Percentiles rank a stretch among this genome's conserved stretches.
Conservation (phyloP, 2,888 invertebrate genomes). For the Caenorhabditis drosophilae region DNA sequence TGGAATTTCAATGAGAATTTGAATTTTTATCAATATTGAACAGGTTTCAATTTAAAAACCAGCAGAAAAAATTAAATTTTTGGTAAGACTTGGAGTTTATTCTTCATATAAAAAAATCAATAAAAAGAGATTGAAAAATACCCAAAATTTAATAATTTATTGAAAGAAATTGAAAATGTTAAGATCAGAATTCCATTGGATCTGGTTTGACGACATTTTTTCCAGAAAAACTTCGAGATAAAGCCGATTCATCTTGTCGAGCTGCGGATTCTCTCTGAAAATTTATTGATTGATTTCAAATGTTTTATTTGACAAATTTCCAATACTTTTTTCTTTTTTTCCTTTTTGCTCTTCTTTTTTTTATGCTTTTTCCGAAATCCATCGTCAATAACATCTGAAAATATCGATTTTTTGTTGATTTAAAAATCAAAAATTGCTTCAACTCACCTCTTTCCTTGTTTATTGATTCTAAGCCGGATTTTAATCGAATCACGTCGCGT, state of each 20-base stretch:
- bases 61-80: too few relatives aligned
- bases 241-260: too few relatives aligned
- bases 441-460: not conserved
- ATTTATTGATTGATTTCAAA: too few relatives aligned
- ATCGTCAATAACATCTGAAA: constrained; percentile 11
- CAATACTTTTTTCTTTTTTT: constrained; percentile 48
- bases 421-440: not conserved
- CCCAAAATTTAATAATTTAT: not conserved
- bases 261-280: too few relatives aligned
- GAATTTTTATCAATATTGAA: not conserved
- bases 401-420: not conserved
- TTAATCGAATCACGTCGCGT: constrained; percentile 8
- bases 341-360: constrained; percentile 50
- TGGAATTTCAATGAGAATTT: not conserved
- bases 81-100: too few relatives aligned
- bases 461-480: constrained; percentile 6
- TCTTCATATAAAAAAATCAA: too few relatives aligned
- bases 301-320: too few relatives aligned
- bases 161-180: constrained; percentile 50
- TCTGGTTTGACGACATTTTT: not conserved
- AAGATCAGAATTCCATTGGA: constrained; percentile 26
- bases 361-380: constrained; percentile 32
- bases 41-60: too few relatives aligned
- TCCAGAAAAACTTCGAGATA: constrained; percentile 1
- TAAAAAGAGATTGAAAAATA: not conserved